A percentile compares a stretch with the other conserved stretches of the same genome.
Conservation (phyloP, 1,140 invertebrate genomes). For the Phymastichus coffea region DNA sequence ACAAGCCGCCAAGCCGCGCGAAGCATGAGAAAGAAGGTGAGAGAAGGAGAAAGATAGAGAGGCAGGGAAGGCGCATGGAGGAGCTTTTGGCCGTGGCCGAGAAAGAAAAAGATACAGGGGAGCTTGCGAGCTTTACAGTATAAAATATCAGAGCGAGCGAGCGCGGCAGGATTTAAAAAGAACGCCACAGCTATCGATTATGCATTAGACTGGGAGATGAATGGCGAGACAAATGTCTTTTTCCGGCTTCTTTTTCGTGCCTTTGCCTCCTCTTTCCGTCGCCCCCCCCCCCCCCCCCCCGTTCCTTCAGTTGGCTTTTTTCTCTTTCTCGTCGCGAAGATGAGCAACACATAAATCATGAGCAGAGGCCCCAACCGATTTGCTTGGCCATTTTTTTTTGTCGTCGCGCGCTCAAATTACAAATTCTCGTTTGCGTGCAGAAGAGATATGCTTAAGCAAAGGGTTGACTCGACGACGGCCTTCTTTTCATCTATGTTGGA, state of each 20-base stretch:
- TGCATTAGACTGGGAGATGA: conserved; percentile 21
- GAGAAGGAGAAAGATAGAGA: not conserved
- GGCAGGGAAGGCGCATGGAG: not conserved
- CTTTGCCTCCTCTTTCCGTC: too few species aligned
- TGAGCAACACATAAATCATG: conserved; percentile 13
- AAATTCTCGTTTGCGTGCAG: not conserved
- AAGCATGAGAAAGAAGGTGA: too few species aligned
- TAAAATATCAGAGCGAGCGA: not conserved
- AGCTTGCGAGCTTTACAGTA: too few species aligned
- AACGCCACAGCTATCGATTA: conserved; percentile 18
- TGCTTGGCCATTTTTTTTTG: not conserved
- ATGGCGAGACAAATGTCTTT: conserved; percentile 26
- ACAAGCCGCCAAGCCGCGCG: too few species aligned
- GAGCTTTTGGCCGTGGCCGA: too few species aligned
- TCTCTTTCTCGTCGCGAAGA: not conserved
- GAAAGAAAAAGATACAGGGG: too few species aligned
- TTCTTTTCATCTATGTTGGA: too few species aligned
- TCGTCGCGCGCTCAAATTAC: not conserved
- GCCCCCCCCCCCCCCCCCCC: too few species aligned
- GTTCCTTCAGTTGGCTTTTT: conserved; percentile 15
- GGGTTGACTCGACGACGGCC: too few species aligned
- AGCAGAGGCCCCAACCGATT: not conserved
- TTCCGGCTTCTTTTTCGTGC: conserved; percentile 18
- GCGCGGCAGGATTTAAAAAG: conserved; percentile 13
- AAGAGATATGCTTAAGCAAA: not conserved